Evolutionary conservation across 2,113 vertebrate genomes (phyloP), one percentile per base, ranked within the genome.

Genomic region (Cynocephalus volans): DNA sequence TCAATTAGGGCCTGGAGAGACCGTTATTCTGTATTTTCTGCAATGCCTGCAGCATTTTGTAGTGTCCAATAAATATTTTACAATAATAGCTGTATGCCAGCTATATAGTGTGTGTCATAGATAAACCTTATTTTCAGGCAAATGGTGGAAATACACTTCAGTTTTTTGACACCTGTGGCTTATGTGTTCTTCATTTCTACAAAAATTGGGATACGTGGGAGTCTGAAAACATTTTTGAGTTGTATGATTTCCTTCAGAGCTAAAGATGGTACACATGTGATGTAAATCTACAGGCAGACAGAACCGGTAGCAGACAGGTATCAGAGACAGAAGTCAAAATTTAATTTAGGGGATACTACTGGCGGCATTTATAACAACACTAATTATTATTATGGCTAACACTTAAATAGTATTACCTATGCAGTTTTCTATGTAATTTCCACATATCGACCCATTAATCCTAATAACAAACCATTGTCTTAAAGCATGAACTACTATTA

Each of bases 21-120:
- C 12, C 75, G 28, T 77, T 81, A 77, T 24, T 93, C 50, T 82
- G n/a, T 77, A 50, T 89, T 97, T 88, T 88, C 18, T 91, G 69
- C 45, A 69, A 58, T 76, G 85, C n/a, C 79, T 93, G 26, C 7
- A 89, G 64, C 36, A 86, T 85, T 94, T 89, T 73, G 58, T 89
- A 76, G 79, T 95, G 73, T 28, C 76, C 58, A 76, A 45, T 95
- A 93, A 91, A 89, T 97, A 97, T 93, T 97, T 97, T 85, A 83
- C 93, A 91, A 85, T 93, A 91, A 87, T 54, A 91, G 45, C 48
- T 83, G 28, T 23, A 45, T 85, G 75, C 41, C 41, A 52, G 62
- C 28, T 79, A 69, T 72, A 79, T 36, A 88, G 54, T 65, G 41
- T 62, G 52, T 52, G 45, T 79, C 86, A 92, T n/a, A 87, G 64